These are phyloP conservation scores for Climacteris rufus DNA, from an alignment of 2,113 vertebrate genomes.

Conservation along the genomic window DNA sequence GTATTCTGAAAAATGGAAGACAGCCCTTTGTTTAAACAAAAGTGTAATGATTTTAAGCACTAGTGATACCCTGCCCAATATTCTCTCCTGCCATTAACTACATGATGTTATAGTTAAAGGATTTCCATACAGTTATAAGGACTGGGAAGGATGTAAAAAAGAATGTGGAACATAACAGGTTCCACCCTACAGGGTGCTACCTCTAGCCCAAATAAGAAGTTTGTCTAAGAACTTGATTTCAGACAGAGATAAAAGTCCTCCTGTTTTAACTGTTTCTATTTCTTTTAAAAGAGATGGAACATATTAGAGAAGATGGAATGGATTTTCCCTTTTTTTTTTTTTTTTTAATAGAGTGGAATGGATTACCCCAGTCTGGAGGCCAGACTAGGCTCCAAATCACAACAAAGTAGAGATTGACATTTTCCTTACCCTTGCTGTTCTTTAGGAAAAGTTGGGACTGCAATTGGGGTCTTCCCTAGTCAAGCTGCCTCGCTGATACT, in stretches of 20 bases:
- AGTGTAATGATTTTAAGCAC: neutral
- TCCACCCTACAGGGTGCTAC: neutral
- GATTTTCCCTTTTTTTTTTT: neutral
- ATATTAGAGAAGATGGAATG: neutral
- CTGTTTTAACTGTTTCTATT: neutral
- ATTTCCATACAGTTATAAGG: neutral
- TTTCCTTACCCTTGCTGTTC: neutral
- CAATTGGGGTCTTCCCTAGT: conserved; percentile 30
- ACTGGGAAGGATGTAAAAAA: neutral
- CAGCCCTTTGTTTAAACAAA: neutral
- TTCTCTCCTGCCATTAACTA: neutral
- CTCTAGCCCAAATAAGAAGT: neutral
- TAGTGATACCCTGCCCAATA: neutral
- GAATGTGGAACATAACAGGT: neutral
- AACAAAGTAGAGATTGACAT: neutral
- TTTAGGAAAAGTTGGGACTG: neutral
- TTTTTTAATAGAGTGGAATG: neutral
- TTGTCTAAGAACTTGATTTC: neutral
- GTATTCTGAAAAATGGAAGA: neutral
- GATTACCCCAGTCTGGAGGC: conserved; percentile 2
- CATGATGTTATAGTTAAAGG: neutral
- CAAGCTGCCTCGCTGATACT: neutral
- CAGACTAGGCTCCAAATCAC: neutral
- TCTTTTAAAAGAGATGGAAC: neutral
- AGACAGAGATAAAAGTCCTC: neutral